Evolutionary conservation across 2,888 invertebrate species (phyloP).

Genomic region (Platerodrilus igneus): DNA sequence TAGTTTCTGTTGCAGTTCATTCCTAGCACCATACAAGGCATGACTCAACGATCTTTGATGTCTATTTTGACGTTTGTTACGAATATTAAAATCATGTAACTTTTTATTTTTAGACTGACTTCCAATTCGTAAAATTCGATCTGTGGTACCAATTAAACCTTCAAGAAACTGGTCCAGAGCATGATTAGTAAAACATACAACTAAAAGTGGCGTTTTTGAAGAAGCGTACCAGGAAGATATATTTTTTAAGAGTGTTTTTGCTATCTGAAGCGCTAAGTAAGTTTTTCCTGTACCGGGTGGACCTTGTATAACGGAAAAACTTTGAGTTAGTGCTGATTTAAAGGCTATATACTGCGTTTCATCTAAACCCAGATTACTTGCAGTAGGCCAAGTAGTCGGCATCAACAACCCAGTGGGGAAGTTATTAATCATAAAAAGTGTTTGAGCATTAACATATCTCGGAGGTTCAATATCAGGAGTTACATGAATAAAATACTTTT

Average conservation of each 20-base stretch:
- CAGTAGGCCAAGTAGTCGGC: constrained; percentile 56
- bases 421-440: too few species aligned
- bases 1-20: constrained; percentile 1
- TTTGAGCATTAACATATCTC: constrained; percentile 40
- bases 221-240: constrained; percentile 43
- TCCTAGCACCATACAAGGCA: neutral
- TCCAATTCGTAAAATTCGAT: constrained; percentile 64
- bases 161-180: constrained; percentile 83
- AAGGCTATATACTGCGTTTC: constrained; percentile 64
- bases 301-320: constrained; percentile 78
- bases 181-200: constrained; percentile 82
- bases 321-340: constrained; percentile 61
- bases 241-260: constrained; percentile 62
- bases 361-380: constrained; percentile 54
- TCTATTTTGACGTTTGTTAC: constrained; percentile 32
- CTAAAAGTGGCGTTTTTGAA: constrained; percentile 64
- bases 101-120: constrained; percentile 60
- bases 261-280: constrained; percentile 70
- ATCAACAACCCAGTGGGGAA: too few species aligned
- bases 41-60: constrained; percentile 1
- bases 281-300: constrained; percentile 89
- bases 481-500: constrained; percentile 61
- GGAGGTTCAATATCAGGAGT: constrained; percentile 41
- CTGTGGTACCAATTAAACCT: constrained; percentile 57
- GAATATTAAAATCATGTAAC: constrained; percentile 53